Conservation (phyloP, 2,888 invertebrate genomes). For the Flexamia atlantica region DNA sequence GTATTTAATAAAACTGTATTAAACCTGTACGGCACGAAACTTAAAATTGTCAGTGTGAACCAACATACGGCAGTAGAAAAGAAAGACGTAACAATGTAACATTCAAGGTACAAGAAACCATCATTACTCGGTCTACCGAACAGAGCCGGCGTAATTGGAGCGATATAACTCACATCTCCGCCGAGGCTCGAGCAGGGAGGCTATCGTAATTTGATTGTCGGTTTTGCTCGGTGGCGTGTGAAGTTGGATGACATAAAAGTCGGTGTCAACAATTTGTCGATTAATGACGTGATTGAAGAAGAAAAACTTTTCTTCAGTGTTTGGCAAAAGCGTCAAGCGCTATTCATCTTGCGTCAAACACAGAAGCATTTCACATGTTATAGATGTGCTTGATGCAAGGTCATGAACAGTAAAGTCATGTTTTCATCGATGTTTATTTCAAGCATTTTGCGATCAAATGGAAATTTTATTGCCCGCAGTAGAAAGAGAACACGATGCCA, state of each 20-base stretch:
- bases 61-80: no score
- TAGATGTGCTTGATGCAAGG: neutral
- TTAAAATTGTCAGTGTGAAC: no score
- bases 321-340: neutral
- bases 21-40: no score
- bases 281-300: slow-evolving; percentile 9
- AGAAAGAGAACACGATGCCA: no score
- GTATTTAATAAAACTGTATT: no score
- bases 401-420: no score
- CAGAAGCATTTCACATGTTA: no score
- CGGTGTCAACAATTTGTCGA: neutral
- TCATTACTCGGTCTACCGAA: neutral
- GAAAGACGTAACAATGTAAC: no score
- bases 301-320: neutral
- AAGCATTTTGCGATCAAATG: no score
- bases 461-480: no score
- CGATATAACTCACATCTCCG: slow-evolving; percentile 23
- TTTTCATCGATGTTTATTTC: no score
- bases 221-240: neutral
- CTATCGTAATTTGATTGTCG: slow-evolving; percentile 10
- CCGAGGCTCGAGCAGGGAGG: neutral
- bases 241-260: neutral
- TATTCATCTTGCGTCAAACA: no score
- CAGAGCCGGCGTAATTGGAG: neutral
- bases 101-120: neutral